These are phyloP conservation scores for Morpho achilles DNA, from an alignment of 2,888 invertebrate genomes.

Conservation along the genomic window DNA sequence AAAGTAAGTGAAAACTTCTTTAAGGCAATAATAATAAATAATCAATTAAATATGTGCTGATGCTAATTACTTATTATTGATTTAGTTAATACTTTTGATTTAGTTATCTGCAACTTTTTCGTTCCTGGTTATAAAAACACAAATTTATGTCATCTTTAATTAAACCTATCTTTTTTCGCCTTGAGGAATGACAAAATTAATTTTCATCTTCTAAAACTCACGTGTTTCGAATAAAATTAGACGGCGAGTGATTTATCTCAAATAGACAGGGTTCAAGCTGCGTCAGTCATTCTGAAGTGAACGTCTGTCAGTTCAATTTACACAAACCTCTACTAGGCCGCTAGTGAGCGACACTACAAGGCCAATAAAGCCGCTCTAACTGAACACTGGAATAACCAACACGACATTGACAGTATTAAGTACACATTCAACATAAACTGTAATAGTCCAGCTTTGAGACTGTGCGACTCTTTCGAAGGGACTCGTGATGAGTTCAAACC, in stretches of 20 bases:
- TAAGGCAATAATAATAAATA: too few relatives aligned
- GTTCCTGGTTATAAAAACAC: conserved; percentile 10
- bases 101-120: neutral
- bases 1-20: too few relatives aligned
- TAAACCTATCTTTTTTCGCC: conserved; percentile 7
- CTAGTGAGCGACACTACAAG: conserved; percentile 45
- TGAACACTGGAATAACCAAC: conserved; percentile 49
- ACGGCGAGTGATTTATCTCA: conserved; percentile 48
- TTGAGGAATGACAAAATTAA: conserved; percentile 12
- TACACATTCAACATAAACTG: neutral
- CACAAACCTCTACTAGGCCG: conserved; percentile 44
- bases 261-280: conserved; percentile 50
- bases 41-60: too few relatives aligned
- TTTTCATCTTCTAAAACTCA: conserved; percentile 18
- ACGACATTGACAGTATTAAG: conserved; percentile 40
- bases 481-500: too few relatives aligned
- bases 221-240: conserved; percentile 34
- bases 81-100: conserved; percentile 1
- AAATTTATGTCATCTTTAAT: conserved; percentile 11
- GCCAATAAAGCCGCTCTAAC: conserved; percentile 64
- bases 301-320: conserved; percentile 68
- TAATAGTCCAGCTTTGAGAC: too few relatives aligned
- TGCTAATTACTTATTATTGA: too few relatives aligned
- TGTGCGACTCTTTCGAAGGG: too few relatives aligned
- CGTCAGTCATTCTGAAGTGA: conserved; percentile 63